Evolutionary conservation across 1,140 invertebrate species (phyloP), one percentile per base, ranked within the genome.

Genomic region (Drosophila lini): DNA sequence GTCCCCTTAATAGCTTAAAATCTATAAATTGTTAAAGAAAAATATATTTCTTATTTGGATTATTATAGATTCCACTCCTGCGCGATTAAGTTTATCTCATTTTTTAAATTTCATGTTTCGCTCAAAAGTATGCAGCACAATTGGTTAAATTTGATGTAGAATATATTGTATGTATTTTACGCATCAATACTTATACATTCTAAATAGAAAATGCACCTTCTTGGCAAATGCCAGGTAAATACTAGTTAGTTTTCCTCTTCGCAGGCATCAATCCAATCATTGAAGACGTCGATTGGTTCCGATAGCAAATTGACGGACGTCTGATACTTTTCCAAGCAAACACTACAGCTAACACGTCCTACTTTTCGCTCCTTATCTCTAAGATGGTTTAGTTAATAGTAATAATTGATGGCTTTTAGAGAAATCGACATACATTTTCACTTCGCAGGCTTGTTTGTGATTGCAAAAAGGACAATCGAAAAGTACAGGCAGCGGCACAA

Each of bases 381-480:
- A 92, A 71, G 3, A 16, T 6, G 2, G 11, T 42, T 42, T 2
- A 8, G 2, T 96, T 94, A 85, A 53, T 90, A 7, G 9, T 5
- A 5, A 28, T 28, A 32, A 3, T 32, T 22, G 6, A 32, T 36
- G 6, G 11, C 0, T 3, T 10, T 5, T 5, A 15, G 1, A 1
- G 10, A 61, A 32, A 13, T 0, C 3, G 76, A 94, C 96, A 95
- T 94, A 99, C 98, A 99, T 97, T 95, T 99, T 99, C 38, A 99
- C 98, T 94, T 99, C 98, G 93, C 98, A 99, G 5, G 98, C 98
- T 81, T 97, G 98, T 93, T 99, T 98, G 91, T 99, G 98, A 93
- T 99, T 99, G 93, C 99, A 99, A 94, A 99, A 99, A 8, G 99
- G 99, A 92, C 99, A 99, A 92, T 99, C 99, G 92, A 99, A 99